Conservation (phyloP, 2,888 invertebrate genomes). For the Xanthorhoe spadicearia region DNA sequence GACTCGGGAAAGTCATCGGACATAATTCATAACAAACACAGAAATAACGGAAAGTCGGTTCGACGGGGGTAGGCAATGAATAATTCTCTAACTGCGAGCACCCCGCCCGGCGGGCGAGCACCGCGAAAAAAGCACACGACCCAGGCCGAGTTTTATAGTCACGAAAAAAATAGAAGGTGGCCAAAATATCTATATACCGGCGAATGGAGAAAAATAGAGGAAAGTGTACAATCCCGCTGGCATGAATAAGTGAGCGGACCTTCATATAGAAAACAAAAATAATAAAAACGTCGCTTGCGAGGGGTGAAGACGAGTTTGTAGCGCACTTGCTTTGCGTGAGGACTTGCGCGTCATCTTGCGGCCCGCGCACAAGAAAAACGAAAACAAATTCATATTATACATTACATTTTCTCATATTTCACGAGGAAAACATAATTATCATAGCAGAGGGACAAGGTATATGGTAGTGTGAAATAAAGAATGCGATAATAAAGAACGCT, state of each 20-base stretch:
- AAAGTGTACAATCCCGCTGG: conserved; percentile 81
- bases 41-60: conserved; percentile 83
- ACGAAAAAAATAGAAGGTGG: conserved; percentile 80
- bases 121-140: conserved; percentile 82
- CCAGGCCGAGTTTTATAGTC: conserved; percentile 81
- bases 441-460: background rate
- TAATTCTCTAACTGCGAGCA: conserved; percentile 84
- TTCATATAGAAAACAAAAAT: conserved; percentile 78
- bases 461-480: background rate
- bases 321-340: background rate
- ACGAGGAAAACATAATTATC: background rate
- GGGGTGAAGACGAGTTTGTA: conserved; percentile 14
- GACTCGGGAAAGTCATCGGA: conserved; percentile 81
- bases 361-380: background rate
- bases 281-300: conserved; percentile 57
- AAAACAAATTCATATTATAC: background rate
- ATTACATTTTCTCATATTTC: background rate
- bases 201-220: conserved; percentile 72
- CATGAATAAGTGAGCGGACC: conserved; percentile 83
- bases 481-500: background rate
- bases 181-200: conserved; percentile 82
- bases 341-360: background rate
- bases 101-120: conserved; percentile 71
- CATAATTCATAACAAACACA: conserved; percentile 85
- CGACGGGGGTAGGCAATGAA: conserved; percentile 84